phyloP scores from a whole-genome alignment of 2,888 invertebrate species.

The Cryptosula pallasiana region DNA sequence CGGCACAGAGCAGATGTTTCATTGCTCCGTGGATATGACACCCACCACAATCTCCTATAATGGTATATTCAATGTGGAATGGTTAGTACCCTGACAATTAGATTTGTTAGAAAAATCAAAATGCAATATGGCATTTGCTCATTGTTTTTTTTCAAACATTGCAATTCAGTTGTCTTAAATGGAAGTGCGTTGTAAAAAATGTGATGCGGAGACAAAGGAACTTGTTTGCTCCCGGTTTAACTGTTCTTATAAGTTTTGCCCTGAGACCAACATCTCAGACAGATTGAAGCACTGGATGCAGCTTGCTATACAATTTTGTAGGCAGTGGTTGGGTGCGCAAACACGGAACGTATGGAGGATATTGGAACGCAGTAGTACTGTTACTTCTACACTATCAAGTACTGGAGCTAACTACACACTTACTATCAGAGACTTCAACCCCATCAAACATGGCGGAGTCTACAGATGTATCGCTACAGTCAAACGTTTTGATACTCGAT shows the following conservation, averaged over 20 bases:
- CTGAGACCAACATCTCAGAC: too few relatives aligned
- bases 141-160: too few relatives aligned
- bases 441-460: neutral
- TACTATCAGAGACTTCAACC: neutral
- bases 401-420: conserved; percentile 9
- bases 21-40: conserved; percentile 20
- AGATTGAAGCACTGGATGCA: too few relatives aligned
- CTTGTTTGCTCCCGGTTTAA: too few relatives aligned
- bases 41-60: neutral
- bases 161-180: too few relatives aligned
- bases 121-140: too few relatives aligned
- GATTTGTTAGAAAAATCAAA: too few relatives aligned
- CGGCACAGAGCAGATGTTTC: neutral
- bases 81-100: neutral
- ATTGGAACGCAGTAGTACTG: neutral
- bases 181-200: too few relatives aligned
- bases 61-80: neutral
- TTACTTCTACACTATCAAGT: neutral
- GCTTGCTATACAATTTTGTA: too few relatives aligned
- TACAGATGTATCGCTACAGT: conserved; percentile 1
- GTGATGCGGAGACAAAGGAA: too few relatives aligned
- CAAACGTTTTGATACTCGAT: neutral
- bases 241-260: too few relatives aligned
- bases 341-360: neutral
- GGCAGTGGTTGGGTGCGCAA: neutral